A percentile compares a stretch with the other conserved stretches of the same genome.
Evolutionary conservation across 2,113 vertebrate genomes (phyloP).

Genomic region (Mobula birostris): DNA sequence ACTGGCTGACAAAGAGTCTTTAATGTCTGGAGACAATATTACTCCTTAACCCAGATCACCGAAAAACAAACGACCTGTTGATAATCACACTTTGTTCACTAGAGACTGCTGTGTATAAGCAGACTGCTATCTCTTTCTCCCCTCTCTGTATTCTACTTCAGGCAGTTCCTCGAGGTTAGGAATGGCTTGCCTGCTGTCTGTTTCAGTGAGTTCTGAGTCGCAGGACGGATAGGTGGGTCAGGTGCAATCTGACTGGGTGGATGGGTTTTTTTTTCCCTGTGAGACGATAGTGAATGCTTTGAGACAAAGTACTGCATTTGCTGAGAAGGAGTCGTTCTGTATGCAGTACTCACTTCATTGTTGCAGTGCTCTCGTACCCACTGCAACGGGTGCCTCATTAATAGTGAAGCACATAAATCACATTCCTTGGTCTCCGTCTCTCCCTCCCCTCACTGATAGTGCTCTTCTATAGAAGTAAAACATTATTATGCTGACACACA

Average conservation of each 20-base stretch:
- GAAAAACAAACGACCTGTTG: neutral
- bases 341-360: neutral
- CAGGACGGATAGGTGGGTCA: no score
- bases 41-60: neutral
- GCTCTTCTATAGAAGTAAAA: neutral
- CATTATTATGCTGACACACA: slow-evolving; percentile 13
- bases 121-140: no score
- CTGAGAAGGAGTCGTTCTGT: no score
- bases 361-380: neutral
- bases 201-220: no score
- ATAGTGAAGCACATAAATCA: neutral
- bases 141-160: no score
- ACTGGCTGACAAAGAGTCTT: neutral
- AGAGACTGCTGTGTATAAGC: neutral
- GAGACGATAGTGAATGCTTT: neutral
- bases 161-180: no score
- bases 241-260: no score
- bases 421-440: neutral
- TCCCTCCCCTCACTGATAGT: neutral
- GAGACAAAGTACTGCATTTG: neutral
- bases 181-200: no score
- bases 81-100: neutral
- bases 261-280: neutral
- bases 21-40: neutral
- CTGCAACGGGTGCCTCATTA: neutral